These are phyloP conservation scores for Phaethornis superciliosus DNA, from an alignment of 2,113 vertebrate species.

Conservation along the genomic window DNA sequence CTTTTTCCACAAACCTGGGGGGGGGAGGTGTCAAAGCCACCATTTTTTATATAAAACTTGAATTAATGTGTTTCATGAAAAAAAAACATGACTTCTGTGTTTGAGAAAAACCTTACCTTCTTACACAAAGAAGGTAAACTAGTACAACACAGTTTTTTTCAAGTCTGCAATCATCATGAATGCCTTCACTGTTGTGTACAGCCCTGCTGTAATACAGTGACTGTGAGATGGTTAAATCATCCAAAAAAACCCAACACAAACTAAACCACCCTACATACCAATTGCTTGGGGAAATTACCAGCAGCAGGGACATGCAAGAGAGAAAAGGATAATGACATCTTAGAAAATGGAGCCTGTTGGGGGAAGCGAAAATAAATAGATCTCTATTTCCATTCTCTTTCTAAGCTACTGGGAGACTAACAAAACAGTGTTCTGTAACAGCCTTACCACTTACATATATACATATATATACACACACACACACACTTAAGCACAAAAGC, in stretches of 20 bases:
- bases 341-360: background rate
- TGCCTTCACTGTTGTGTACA: background rate
- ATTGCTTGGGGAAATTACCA: background rate
- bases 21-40: background rate
- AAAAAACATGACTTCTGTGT: background rate
- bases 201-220: background rate
- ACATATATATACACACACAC: no score
- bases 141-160: background rate
- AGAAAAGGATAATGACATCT: background rate
- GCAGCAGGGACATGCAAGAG: background rate
- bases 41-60: background rate
- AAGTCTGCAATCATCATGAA: background rate
- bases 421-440: background rate
- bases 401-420: background rate
- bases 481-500: no score
- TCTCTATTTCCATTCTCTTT: background rate
- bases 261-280: background rate
- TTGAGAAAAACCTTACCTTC: background rate
- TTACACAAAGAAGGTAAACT: background rate
- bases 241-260: background rate
- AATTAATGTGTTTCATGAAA: background rate
- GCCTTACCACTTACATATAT: background rate
- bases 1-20: background rate
- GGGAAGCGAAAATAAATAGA: background rate
- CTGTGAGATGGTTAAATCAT: background rate